Base-by-base conservation (phyloP, 2,113 vertebrate species). In the Ellobius talpinus region DNA sequence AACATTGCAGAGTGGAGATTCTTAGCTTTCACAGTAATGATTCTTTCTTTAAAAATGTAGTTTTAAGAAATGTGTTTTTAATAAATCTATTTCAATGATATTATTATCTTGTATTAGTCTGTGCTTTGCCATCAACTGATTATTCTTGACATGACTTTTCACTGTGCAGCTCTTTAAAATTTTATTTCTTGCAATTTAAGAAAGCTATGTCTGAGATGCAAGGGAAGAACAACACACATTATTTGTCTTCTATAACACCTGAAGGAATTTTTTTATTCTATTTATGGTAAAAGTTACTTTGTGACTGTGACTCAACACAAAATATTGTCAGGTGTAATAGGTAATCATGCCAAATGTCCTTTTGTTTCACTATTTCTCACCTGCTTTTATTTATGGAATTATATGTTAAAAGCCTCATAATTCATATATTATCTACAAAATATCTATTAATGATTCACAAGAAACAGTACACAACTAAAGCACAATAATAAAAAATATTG, bases 251-350 rank as follows among this genome's bases (percentile, higher is more conserved):
- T 61, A 8, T 93, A 10, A 3, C n/a, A 72, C 61, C n/a, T 88
- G 29, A 94, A 87, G 29, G 29, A 89, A 63, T 74, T 79, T 52
- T 68, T 33, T 68, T 14, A 33, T 68, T 68, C 12, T 29, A 29
- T 68, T 68, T 55, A 31, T 94, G 21, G 65, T 58, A 95, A 91
- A 93, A 1, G 1, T 45, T 86, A 86, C 88, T 96, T 93, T 47
- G n/a, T 84, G 36, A 58, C 82, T 45, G 4, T 72, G 11, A 14
- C 82, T 45, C 52, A 91, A 11, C 31, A 68, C 65, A 68, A 68
- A 68, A 14, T 68, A 68, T 14, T 68, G 31, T 68, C 65, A 33
- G 65, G 65, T 68, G 13, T 68, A 68, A 33, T 33, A 68, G 31
- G 12, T 68, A 68, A 31, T 33, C 13, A 14, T 33, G 13, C 12